phyloP scores from a whole-genome alignment of 37 sponge, comb jelly and placozoan species.

The Halichondria panicea region DNA sequence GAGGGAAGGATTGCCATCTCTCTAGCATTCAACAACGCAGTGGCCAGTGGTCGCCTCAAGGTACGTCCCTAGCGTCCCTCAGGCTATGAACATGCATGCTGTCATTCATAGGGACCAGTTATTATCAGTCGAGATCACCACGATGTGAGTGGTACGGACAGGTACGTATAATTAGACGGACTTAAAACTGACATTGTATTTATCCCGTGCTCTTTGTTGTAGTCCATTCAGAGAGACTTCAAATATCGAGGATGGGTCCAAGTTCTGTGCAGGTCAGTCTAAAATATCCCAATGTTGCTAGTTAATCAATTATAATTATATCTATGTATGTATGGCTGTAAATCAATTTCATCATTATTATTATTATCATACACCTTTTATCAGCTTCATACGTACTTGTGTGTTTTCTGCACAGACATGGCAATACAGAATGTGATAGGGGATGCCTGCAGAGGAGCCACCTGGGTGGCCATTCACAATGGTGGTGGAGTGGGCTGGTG shows the following conservation, averaged over 20 bases:
- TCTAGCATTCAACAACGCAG: constrained; percentile 91
- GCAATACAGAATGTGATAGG: constrained; percentile 99
- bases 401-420: constrained; percentile 73
- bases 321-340: not conserved
- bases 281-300: not conserved
- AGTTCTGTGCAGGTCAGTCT: constrained; percentile 90
- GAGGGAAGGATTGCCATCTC: constrained; percentile 86
- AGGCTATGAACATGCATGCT: not conserved
- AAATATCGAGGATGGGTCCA: constrained; percentile 94
- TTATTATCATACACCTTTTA: not conserved
- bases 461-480: constrained; percentile 98
- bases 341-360: not conserved
- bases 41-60: constrained; percentile 77
- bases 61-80: constrained; percentile 6
- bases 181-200: too few relatives aligned
- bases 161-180: too few relatives aligned
- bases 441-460: constrained; percentile 91
- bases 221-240: constrained; percentile 97
- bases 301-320: not conserved
- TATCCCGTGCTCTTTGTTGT: too few relatives aligned
- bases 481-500: constrained; percentile 99
- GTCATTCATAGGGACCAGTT: constrained; percentile 69
- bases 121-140: constrained; percentile 97
- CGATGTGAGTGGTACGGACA: constrained; percentile 99
- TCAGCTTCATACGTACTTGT: not conserved